phyloP scores from a whole-genome alignment of 2,888 invertebrate genomes.

The Meiosimyza platycephala region DNA sequence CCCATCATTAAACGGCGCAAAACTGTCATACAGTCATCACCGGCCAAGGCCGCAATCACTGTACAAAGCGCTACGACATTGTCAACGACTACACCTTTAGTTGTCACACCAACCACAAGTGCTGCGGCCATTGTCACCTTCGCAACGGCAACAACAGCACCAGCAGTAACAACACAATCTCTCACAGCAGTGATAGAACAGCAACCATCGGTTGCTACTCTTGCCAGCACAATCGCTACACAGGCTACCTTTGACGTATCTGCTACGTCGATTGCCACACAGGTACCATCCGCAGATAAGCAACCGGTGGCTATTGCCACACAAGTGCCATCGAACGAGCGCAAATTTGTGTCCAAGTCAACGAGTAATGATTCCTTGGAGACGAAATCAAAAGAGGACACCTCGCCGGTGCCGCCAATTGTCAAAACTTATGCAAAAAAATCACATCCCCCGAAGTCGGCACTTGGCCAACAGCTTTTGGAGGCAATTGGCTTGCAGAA shows the following conservation, averaged over 20 bases:
- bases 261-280: constrained; percentile 27
- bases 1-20: constrained; percentile 59
- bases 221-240: neutral
- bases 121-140: constrained; percentile 24
- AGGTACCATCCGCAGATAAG: constrained; percentile 16
- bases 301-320: constrained; percentile 34
- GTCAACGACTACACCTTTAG: constrained; percentile 1
- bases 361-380: too few species aligned
- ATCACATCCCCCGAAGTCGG: constrained; percentile 32
- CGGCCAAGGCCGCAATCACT: constrained; percentile 36
- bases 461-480: constrained; percentile 58
- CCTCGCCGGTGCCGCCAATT: neutral
- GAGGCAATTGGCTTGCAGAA: constrained; percentile 60
- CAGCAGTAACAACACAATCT: constrained; percentile 8
- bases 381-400: neutral
- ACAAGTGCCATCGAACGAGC: constrained; percentile 39
- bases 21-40: constrained; percentile 50
- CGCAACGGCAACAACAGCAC: neutral
- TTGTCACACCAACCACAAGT: constrained; percentile 38
- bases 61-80: neutral
- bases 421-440: constrained; percentile 6
- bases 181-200: neutral
- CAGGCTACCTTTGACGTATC: neutral
- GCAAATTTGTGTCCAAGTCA: too few species aligned
- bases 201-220: neutral